Base-by-base conservation (phyloP, 2,888 invertebrate species). In the Synanthedon vespiformis region DNA sequence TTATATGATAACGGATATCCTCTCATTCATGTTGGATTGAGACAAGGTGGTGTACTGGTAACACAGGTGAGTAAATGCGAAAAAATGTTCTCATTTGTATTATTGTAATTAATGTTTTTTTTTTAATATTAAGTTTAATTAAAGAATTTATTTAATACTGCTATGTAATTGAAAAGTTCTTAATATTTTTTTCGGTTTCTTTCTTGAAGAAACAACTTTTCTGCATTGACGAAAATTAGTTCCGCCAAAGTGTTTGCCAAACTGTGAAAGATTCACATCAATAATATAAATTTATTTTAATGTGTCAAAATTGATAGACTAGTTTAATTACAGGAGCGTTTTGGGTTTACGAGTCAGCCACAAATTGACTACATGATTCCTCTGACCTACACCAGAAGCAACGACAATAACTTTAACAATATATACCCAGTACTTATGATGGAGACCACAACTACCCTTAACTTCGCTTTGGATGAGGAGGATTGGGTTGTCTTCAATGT, bases 351-450 rank as follows among this genome's bases (percentile, higher is more conserved):
- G 12, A 40, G 57, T 2, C 51, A 52, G 6, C 13, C 12, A 0
- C 58, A 60, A 12, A 40, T 58, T 1, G 54, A 54, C 1, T 77
- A 59, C 40, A 13, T 62, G 52, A 68, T 90, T 27, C 91, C 90
- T 0, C 68, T 90, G 34, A 88, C 89, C 0, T 90, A 76, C 62
- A 79, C 88, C 0, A 81, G 81, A 0, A 80, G 80, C 27, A 57
- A 58, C 0, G 70, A 76, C 5, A 71, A 64, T 0, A 60, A 88
- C 56, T 89, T 87, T 52, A 16, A 58, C 0, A 62, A 72, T 1
- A 67, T 85, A n/a, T 57, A 65, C 8, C 79, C 87, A 0, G 57
- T 61, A 0, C 34, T 54, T 2, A 64, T 80, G 49, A 60, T 76
- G 57, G 69, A 68, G 0, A 58, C 48, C 1, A 71, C 70, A 5